These are phyloP conservation scores for Sturmia bella DNA, from an alignment of 2,888 invertebrate genomes.

Conservation along the genomic window DNA sequence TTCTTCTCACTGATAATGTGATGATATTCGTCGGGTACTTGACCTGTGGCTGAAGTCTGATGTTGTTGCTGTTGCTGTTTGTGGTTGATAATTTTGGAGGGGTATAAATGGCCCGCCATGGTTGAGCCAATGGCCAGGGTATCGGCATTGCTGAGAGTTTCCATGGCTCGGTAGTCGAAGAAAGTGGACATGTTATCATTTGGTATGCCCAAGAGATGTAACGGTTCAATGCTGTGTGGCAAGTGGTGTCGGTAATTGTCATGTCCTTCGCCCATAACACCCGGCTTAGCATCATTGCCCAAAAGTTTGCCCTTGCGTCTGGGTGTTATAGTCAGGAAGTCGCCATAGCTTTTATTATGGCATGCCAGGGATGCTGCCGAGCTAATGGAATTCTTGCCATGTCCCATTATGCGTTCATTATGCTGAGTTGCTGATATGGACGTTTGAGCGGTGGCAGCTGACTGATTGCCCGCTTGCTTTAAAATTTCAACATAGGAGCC, in stretches of 20 bases:
- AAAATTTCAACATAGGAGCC: constrained; percentile 80
- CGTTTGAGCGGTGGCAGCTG: constrained; percentile 45
- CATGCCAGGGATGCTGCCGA: constrained; percentile 71
- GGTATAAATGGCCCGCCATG: constrained; percentile 74
- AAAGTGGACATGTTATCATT: constrained; percentile 74
- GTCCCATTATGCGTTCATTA: constrained; percentile 47
- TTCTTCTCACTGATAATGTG: constrained; percentile 77
- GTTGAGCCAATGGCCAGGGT: constrained; percentile 78
- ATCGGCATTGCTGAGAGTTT: constrained; percentile 78
- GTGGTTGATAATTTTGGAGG: constrained; percentile 65
- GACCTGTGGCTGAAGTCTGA: constrained; percentile 12
- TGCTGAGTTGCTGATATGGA: constrained; percentile 24
- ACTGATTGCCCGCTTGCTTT: constrained; percentile 71
- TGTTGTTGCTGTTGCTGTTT: constrained; percentile 53
- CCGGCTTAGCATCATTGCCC: constrained; percentile 62
- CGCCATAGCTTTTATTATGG: constrained; percentile 79
- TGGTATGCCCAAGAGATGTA: constrained; percentile 75
- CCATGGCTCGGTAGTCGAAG: constrained; percentile 78
- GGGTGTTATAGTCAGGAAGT: constrained; percentile 78
- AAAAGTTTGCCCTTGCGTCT: constrained; percentile 75
- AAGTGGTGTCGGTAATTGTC: constrained; percentile 74
- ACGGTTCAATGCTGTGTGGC: constrained; percentile 77
- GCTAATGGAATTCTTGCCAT: constrained; percentile 47
- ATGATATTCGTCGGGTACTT: constrained; percentile 74
- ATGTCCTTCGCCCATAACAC: constrained; percentile 41